Evolutionary conservation across 2,113 vertebrate genomes (phyloP), one percentile per base, ranked within the genome.

Genomic region (Numenius arquata): DNA sequence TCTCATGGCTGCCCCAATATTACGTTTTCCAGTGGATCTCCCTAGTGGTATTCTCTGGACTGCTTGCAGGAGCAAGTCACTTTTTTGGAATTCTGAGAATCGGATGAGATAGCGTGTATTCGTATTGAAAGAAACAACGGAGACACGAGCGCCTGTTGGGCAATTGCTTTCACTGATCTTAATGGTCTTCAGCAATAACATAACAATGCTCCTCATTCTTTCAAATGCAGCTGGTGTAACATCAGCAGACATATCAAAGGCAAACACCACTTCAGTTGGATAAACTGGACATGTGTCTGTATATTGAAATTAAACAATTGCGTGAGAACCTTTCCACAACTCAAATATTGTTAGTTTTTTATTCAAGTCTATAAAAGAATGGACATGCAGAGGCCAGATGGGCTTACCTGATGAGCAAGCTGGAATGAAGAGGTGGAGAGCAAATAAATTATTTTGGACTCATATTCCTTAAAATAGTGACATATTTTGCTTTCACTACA

Each of bases 201-300:
- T 81, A 43, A 99, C 94, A 48, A 97, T 97, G 15, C 71, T 85
- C 41, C 97, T 98, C 98, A 99, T 99, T 77, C 96, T 97, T 95
- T 98, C 98, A 53, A 99, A 99, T n/a, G 95, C 94, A 26, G n/a
- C 36, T 29, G 87, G 74, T 3, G 95, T 96, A 91, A 99, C 97
- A 5, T 98, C 98, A 1, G 87, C 95, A 12, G 99, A 99, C 98
- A 98, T 98, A 94, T 99, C 99, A 48, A 99, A 95, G 53, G 97
- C 98, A 34, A 99, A 98, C 40, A 98, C 98, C 96, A 99, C 97
- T 96, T 99, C 99, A 0, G 98, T 99, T 52, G 98, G 99, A 95
- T 98, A 98, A 26, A 73, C 96, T 5, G 99, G 99, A 67, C 99
- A 99, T 5, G 55, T 84, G 2, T 91, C 88, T 22, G 34, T 66